Percentiles rank a stretch among this genome's conserved stretches.
phyloP scores from a whole-genome alignment of 2,797 vertebrate species.

The Poliocrania exsul region DNA sequence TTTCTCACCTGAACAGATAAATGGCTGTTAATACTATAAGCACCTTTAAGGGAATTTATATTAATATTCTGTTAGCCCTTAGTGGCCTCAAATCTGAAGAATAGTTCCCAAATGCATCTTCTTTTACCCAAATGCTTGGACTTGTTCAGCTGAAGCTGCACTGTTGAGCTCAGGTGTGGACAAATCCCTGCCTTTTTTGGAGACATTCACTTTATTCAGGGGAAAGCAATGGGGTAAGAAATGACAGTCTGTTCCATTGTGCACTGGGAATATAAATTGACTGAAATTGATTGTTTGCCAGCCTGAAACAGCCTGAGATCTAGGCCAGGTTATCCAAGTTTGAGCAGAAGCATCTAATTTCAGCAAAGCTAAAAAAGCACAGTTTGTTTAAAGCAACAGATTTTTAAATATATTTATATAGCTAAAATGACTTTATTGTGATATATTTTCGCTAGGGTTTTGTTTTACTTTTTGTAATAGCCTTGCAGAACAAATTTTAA shows the following conservation, averaged over 20 bases:
- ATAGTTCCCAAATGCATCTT: background rate
- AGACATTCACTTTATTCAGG: background rate
- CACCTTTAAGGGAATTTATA: background rate
- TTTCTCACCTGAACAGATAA: background rate
- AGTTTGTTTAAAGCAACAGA: background rate
- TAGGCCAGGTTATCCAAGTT: background rate
- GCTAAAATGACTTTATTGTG: background rate
- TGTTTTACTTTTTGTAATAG: background rate
- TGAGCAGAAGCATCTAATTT: background rate
- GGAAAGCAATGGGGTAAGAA: background rate
- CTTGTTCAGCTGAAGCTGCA: background rate
- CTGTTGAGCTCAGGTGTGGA: background rate
- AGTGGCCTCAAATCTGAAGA: background rate
- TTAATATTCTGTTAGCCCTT: background rate
- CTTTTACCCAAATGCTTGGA: background rate
- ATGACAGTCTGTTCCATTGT: background rate
- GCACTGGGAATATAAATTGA: background rate
- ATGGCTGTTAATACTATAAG: background rate
- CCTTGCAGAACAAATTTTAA: background rate
- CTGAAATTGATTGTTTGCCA: background rate
- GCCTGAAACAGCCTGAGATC: background rate
- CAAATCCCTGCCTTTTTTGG: background rate
- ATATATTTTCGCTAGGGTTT: background rate
- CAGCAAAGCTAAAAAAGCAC: conserved; percentile 17
- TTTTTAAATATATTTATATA: background rate